Evolutionary conservation across 2,888 invertebrate genomes (phyloP), one percentile per base, ranked within the genome.

Genomic region (Heliconius sara): DNA sequence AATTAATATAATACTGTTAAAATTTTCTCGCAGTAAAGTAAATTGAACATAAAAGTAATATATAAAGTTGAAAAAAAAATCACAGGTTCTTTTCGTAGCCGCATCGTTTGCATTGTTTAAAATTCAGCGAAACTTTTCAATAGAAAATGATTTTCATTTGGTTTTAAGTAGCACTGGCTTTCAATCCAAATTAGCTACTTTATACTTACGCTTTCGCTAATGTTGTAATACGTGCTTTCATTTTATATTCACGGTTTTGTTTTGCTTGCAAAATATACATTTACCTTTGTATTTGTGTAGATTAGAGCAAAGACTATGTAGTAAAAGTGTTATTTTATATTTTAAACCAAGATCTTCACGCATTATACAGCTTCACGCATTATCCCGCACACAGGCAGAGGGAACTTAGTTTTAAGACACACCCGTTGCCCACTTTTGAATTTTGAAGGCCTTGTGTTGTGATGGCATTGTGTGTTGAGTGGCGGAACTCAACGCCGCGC

Each of bases 71-170:
- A 16, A 39, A 74, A 47, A 47, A 74, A 52, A 74, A 65, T 63
- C 39, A 30, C 63, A 74, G 63, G 63, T 74, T 74, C 74, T 63
- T 34, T 65, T 74, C 63, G 63, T 63, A 60, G 74, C 63, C 60
- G 63, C 74, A 74, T 74, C 74, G 65, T 74, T 60, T 63, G 63
- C 74, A 74, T 74, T 74, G 74, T 74, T 74, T 39, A 63, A 74
- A 74, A 74, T 65, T 74, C 74, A 74, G 65, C 43, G 63, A 65
- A 74, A 74, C 74, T 74, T 74, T 74, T 65, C 63, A 39, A 74
- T 74, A 39, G 74, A 74, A 74, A 74, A 63, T 74, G 39, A 74
- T 74, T 74, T 74, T 60, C 63, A 74, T 74, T 65, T 65, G 25
- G 60, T 27, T 60, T 63, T 43, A 74, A 60, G 60, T 74, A 73